phyloP scores from a whole-genome alignment of 2,888 invertebrate genomes.

The Gastracanthus pulcherrimus region DNA sequence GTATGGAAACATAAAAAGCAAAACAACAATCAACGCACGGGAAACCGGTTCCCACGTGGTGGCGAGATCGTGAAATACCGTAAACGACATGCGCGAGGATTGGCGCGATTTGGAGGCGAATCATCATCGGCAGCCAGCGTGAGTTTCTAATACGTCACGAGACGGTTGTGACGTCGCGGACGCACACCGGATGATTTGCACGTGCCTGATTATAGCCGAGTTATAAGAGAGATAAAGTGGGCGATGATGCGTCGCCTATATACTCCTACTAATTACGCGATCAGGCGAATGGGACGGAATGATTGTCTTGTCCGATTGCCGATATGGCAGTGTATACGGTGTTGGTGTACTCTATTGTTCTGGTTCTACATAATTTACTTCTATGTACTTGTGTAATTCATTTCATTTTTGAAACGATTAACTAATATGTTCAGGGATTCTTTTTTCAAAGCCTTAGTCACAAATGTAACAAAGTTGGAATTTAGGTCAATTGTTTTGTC shows the following conservation, averaged over 20 bases:
- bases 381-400: no score
- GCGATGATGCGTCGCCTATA: not conserved
- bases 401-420: not conserved
- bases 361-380: not conserved
- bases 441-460: no score
- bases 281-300: not conserved
- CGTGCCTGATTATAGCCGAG: no score
- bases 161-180: not conserved
- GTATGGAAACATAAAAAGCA: not conserved
- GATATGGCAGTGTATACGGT: no score
- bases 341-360: not conserved
- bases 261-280: not conserved
- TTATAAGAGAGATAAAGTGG: not conserved
- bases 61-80: no score
- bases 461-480: not conserved
- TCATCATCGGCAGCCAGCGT: not conserved
- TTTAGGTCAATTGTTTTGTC: not conserved
- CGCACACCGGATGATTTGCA: not conserved
- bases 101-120: no score
- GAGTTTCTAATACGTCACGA: not conserved
- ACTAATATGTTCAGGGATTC: no score
- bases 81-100: not conserved
- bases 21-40: not conserved
- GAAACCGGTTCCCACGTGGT: not conserved
- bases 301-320: no score